These are phyloP conservation scores for Bombus confusus DNA, from an alignment of 1,140 invertebrate species.

Conservation along the genomic window DNA sequence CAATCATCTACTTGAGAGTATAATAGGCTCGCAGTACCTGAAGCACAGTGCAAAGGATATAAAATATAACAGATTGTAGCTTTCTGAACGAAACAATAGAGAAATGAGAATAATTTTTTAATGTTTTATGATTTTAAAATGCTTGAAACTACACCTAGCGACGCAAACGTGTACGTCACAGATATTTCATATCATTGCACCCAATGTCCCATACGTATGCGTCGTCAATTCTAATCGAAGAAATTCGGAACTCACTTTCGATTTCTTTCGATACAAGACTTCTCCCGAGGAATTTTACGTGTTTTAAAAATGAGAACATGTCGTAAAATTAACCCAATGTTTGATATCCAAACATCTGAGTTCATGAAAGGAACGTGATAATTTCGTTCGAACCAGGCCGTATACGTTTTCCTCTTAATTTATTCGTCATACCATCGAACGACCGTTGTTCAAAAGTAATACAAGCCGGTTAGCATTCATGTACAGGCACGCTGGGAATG, in stretches of 20 bases:
- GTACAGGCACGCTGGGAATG: neutral
- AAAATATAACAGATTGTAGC: neutral
- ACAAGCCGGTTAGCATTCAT: slow-evolving; percentile 3
- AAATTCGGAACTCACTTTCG: neutral
- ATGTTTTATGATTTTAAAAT: neutral
- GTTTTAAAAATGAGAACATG: neutral
- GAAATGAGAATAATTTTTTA: neutral
- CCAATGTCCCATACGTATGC: neutral
- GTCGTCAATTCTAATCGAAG: neutral
- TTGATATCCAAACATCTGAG: neutral
- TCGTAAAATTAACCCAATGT: neutral
- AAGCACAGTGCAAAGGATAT: neutral
- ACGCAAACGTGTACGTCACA: too few relatives aligned
- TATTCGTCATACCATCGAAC: neutral
- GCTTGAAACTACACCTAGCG: too few relatives aligned
- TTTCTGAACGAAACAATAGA: neutral
- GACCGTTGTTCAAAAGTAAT: slow-evolving; percentile 15
- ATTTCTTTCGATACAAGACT: too few relatives aligned
- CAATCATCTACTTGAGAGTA: neutral
- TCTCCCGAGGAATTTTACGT: accelerated
- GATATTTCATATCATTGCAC: too few relatives aligned
- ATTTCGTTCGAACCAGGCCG: neutral
- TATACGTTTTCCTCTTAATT: neutral
- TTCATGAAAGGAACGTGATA: neutral
- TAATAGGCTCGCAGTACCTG: too few relatives aligned